These are phyloP conservation scores for Camarhynchus parvulus DNA, from an alignment of 2,113 vertebrate species.

Conservation along the genomic window DNA sequence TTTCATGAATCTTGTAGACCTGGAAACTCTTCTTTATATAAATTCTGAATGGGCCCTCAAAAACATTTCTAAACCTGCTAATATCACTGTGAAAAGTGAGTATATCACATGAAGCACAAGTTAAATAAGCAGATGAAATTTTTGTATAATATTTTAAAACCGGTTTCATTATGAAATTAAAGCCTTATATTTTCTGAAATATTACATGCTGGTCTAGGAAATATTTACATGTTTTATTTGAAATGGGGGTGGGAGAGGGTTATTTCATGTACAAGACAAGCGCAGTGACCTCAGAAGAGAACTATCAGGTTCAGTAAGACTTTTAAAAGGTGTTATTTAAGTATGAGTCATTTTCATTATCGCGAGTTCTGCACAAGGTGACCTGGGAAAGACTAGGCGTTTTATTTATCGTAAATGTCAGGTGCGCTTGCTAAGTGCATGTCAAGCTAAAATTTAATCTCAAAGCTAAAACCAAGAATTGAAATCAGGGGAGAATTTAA, in stretches of 20 bases:
- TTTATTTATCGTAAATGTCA: constrained; percentile 29
- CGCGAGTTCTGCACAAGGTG: neutral
- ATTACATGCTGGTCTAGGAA: neutral
- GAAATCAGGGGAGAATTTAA: constrained; percentile 28
- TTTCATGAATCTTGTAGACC: neutral
- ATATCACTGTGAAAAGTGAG: neutral
- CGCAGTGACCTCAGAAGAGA: neutral
- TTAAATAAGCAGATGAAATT: neutral
- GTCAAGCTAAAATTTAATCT: constrained; percentile 9
- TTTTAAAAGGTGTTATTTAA: constrained; percentile 18
- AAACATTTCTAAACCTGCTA: neutral
- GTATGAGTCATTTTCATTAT: neutral
- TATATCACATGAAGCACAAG: neutral
- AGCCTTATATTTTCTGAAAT: neutral
- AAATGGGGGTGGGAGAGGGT: neutral
- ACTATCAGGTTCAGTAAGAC: neutral
- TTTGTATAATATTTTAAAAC: neutral
- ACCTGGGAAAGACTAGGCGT: neutral
- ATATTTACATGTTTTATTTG: neutral
- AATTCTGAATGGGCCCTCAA: neutral
- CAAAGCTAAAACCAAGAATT: constrained; percentile 11
- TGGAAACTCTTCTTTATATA: neutral
- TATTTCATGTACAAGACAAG: neutral
- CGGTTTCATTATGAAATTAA: neutral
- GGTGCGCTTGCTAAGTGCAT: neutral